Evolutionary conservation across 2,797 vertebrate species (phyloP), one percentile per base, ranked within the genome.

Genomic region (Gymnothorax javanicus): DNA sequence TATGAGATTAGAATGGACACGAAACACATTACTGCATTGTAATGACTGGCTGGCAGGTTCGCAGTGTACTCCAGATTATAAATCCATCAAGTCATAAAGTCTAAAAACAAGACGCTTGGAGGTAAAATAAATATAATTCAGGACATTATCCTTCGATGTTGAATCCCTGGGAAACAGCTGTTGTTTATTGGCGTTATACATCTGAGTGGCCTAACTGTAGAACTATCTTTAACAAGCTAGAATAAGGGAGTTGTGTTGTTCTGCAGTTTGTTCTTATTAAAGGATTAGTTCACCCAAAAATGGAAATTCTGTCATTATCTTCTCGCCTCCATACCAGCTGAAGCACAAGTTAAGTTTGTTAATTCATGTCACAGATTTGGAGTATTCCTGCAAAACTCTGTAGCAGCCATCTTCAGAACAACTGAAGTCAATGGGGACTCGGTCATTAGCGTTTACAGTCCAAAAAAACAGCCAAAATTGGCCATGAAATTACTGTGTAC

Each of bases 1-100:
- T 0, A 12, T 43, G 73, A 77, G 73, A 77, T 77, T 77, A 50
- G 27, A 77, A 52, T 6, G 27, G 33, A 17, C 73, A 77, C 13
- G 20, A 77, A 77, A 50, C 43, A 15, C 43, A 77, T 43, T 15
- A 43, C 50, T 33, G 50, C 13, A 3, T 77, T 17, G 43, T 73
- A 11, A 33, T 13, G 7, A 73, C 13, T 52, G 43, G 33, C 43
- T 6, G 13, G 33, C 73, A 43, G 71, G 13, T 33, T 77, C 12
- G 6, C 25, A 15, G 73, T 15, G 27, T 77, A 77, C 33, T 50
- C 12, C 50, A 15, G 73, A 77, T 77, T 77, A 77, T 77, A 77
- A 77, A 77, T 43, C 73, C 73, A 77, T 77, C 13, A 33, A 50
- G 27, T 77, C 27, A 77, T 77, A 77, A 77, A 77, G 20, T 43